Evolutionary conservation across 2,797 vertebrate species (phyloP).

Genomic region (Leptoclinus maculatus): DNA sequence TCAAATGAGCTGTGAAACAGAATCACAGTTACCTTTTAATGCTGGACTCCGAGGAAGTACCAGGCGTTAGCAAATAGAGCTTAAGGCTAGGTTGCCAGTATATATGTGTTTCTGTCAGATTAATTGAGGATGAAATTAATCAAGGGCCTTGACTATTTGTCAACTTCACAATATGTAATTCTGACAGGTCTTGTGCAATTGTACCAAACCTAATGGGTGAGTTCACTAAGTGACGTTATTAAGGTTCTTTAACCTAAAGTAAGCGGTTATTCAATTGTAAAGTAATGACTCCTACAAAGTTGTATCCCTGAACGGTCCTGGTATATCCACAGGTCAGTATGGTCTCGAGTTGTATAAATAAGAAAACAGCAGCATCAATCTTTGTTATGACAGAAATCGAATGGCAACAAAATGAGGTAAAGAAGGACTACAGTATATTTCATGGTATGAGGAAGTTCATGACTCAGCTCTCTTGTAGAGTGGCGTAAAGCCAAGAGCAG

Average conservation of each 20-base stretch:
- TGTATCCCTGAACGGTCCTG: background rate
- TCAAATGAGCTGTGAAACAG: slow-evolving; percentile 76
- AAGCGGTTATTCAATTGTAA: background rate
- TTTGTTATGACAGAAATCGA: background rate
- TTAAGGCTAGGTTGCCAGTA: slow-evolving; percentile 23
- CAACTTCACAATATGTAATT: slow-evolving; percentile 15
- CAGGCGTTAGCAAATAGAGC: slow-evolving; percentile 43
- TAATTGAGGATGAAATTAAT: slow-evolving; percentile 29
- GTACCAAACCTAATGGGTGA: background rate
- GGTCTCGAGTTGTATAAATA: background rate
- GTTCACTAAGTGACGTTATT: background rate
- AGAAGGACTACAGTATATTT: slow-evolving; percentile 21
- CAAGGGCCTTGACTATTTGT: slow-evolving; percentile 17
- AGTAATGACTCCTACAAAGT: background rate
- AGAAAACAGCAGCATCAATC: background rate
- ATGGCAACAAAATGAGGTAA: slow-evolving; percentile 4
- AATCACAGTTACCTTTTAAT: slow-evolving; percentile 60
- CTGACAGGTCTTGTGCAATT: slow-evolving; percentile 5
- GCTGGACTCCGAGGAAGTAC: slow-evolving; percentile 41
- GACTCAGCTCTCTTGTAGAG: slow-evolving; percentile 57
- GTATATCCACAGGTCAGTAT: background rate
- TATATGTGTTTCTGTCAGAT: slow-evolving; percentile 15
- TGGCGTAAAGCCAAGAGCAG: slow-evolving; percentile 56
- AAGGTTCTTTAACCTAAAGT: background rate
- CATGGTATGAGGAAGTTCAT: slow-evolving; percentile 36